phyloP scores from a whole-genome alignment of 2,888 invertebrate species.

The Stenolophus ochropezus region DNA sequence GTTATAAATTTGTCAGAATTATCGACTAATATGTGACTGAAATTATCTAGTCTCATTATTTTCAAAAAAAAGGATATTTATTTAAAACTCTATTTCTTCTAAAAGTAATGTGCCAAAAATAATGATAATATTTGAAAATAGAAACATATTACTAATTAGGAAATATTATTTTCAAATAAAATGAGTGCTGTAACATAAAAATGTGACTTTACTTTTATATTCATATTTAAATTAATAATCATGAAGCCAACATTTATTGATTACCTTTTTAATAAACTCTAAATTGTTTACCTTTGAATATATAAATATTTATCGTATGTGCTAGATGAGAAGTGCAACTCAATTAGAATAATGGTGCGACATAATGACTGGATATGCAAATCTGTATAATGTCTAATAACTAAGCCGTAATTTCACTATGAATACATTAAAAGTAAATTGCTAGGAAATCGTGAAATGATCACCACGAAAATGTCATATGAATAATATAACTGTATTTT shows the following conservation, averaged over 20 bases:
- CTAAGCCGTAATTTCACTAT: neutral
- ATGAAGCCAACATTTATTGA: neutral
- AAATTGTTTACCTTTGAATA: neutral
- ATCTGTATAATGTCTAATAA: slow-evolving; percentile 18
- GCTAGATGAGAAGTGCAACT: neutral
- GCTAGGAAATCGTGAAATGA: slow-evolving; percentile 1
- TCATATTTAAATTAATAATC: neutral
- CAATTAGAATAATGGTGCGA: slow-evolving; percentile 16
- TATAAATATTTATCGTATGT: neutral
- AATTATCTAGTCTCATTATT: too few species aligned
- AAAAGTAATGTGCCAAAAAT: too few species aligned
- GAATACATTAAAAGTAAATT: slow-evolving; percentile 18
- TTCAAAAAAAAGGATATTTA: too few species aligned
- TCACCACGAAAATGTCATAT: neutral
- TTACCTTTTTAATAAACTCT: neutral
- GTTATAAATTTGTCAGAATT: too few species aligned
- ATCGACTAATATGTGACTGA: too few species aligned
- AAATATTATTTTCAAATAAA: too few species aligned
- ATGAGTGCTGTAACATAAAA: too few species aligned
- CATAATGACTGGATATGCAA: slow-evolving; percentile 27
- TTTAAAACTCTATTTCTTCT: too few species aligned
- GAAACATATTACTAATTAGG: too few species aligned
- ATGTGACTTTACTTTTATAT: neutral
- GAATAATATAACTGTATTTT: too few species aligned
- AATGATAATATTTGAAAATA: too few species aligned